Evolutionary conservation across 2,113 vertebrate genomes (phyloP), one percentile per base, ranked within the genome.

Genomic region (Excalfactoria chinensis): DNA sequence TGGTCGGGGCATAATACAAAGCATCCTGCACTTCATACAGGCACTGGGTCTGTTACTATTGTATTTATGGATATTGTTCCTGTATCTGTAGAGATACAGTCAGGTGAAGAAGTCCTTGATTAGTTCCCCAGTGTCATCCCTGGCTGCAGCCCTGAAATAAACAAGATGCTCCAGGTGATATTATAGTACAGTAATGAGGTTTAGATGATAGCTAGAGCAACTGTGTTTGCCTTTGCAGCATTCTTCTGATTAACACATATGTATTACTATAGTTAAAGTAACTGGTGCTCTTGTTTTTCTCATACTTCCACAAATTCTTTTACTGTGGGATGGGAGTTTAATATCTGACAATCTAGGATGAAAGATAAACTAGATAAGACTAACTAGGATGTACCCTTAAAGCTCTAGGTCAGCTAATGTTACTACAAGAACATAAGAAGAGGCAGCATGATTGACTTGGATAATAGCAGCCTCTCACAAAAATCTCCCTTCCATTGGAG

Each of bases 41-140:
- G 67, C 67, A 63, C n/a, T 43, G 18, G 67, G 59, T 77, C 1
- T 23, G 75, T 26, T 79, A 63, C 55, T 59, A 55, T 59, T 37
- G 30, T 89, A 93, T 94, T 95, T 92, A 92, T 85, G 87, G 84
- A 73, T 67, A 90, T 59, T 62, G 43, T 44, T 92, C 58, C 43
- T 67, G 49, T 63, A 73, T 25, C 91, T 73, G 35, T 35, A 90
- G 86, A 80, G 71, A 48, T 56, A 83, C 66, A 91, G 86, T 88
- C 89, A 75, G 55, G 49, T 84, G 92, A 88, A 90, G 86, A 84
- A 93, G 81, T 46, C 59, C 71, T 89, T 93, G 91, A 93, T 95
- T 94, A 93, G 84, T 49, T 95, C 89, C 89, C 89, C 71, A 84
- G 77, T 62, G 84, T 70, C 77, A 87, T 28, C 30, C 60, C 68